Conservation (phyloP, 2,888 invertebrate species). For the Drepanosiphum platanoidis region DNA sequence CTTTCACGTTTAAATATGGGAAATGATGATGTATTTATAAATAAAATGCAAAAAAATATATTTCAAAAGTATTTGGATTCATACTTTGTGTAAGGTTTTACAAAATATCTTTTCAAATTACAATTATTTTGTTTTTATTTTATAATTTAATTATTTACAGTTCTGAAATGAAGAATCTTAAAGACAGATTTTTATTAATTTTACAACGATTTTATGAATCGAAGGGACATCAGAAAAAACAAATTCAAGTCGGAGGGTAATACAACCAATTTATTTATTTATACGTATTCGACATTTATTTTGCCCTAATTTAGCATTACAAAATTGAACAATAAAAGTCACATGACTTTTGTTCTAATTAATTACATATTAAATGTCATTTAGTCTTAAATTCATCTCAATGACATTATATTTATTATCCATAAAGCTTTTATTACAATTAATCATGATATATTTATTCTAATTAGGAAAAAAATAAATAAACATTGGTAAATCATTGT, state of each 20-base stretch:
- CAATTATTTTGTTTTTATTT: slow-evolving; percentile 64
- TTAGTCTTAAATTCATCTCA: no score
- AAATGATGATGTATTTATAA: slow-evolving; percentile 80
- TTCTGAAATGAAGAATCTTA: slow-evolving; percentile 80
- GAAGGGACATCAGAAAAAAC: slow-evolving; percentile 94
- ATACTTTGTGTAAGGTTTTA: slow-evolving; percentile 74
- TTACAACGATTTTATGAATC: slow-evolving; percentile 89
- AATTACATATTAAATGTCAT: no score
- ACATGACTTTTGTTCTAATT: no score
- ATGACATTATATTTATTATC: no score
- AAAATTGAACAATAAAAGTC: no score
- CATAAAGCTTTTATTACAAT: no score
- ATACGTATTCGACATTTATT: no score
- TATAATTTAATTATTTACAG: slow-evolving; percentile 66
- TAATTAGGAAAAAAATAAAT: no score
- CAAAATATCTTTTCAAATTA: slow-evolving; percentile 10
- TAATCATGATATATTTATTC: no score
- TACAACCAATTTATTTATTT: background rate
- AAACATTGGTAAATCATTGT: no score
- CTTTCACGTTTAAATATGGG: slow-evolving; percentile 81
- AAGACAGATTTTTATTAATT: slow-evolving; percentile 79
- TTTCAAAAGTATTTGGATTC: slow-evolving; percentile 82
- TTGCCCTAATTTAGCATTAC: no score
- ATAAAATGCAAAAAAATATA: slow-evolving; percentile 81
- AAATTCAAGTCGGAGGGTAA: slow-evolving; percentile 80